Base-by-base conservation (phyloP, 2,113 vertebrate genomes). In the Pelodiscus sinensis region DNA sequence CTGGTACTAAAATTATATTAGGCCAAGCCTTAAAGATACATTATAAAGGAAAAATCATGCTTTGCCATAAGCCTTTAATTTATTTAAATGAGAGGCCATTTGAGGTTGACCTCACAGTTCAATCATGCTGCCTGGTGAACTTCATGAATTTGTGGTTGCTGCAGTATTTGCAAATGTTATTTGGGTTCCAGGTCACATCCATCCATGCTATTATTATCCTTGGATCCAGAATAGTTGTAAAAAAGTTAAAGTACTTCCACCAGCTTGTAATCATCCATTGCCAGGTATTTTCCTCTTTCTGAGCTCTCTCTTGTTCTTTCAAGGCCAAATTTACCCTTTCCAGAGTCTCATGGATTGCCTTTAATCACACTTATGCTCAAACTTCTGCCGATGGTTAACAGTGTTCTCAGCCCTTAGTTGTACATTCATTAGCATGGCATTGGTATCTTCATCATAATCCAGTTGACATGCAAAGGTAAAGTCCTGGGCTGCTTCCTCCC, bases 401-500 rank as follows among this genome's bases (percentile, higher is more conserved):
- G 98, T 96, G 78, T 92, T 97, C 31, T 96, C 97, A 4, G 97
- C 90, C 93, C 97, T 98, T 16, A 98, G 97, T 93, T 98, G 96
- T 44, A 97, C 97, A 73, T 98, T 98, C 88, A 97, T 98, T 52
- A 98, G 92, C 96, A 98, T 81, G 11, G 80, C 75, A 65, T 94
- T 98, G 50, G 95, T 96, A 12, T 98, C 97, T 9, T 98, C 97
- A 50, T 97, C 96, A 9, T 98, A 97, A 89, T 98, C 97, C 92
- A 98, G 96, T 90, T 97, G 97, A 68, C 96, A 98, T 90, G 98
- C 97, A 52, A 88, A 98, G 52, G 97, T 97, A 94, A 98, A 94
- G 22, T 98, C 97, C 80, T 60, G 95, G 54, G 96, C 94, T 44
- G 96, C 96, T 18, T 98, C 97, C 92, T 98, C 98, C 98, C 98